phyloP scores from a whole-genome alignment of 2,797 vertebrate species.

The Sebastes baramenuke region DNA sequence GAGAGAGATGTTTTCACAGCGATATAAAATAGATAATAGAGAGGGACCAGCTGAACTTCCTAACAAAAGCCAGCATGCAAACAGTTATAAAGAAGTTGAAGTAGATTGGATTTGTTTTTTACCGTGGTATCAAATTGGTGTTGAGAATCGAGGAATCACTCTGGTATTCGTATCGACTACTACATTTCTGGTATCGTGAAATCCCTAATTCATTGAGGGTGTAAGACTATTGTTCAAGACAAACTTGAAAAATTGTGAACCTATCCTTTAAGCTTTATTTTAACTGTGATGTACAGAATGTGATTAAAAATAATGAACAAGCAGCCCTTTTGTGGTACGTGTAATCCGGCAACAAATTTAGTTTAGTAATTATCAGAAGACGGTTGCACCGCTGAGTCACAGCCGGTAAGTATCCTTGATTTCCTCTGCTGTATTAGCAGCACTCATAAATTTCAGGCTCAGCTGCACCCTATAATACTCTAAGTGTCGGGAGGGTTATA shows the following conservation, averaged over 20 bases:
- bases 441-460: constrained; percentile 52
- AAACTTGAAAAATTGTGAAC: neutral
- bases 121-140: too few species aligned
- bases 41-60: too few species aligned
- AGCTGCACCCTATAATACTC: constrained; percentile 48
- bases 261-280: neutral
- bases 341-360: neutral
- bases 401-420: constrained; percentile 20
- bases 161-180: too few species aligned
- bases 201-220: neutral
- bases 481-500: constrained; percentile 43
- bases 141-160: too few species aligned
- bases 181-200: too few species aligned
- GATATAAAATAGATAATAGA: too few species aligned
- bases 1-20: too few species aligned
- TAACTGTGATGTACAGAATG: neutral
- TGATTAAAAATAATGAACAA: neutral
- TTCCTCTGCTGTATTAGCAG: constrained; percentile 45
- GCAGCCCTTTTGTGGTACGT: neutral
- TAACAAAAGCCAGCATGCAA: too few species aligned
- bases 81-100: too few species aligned
- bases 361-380: neutral
- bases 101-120: too few species aligned
- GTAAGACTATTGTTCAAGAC: neutral
- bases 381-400: neutral